These are phyloP conservation scores for Ormyrus thymus DNA, from an alignment of 2,888 invertebrate species.

Conservation along the genomic window DNA sequence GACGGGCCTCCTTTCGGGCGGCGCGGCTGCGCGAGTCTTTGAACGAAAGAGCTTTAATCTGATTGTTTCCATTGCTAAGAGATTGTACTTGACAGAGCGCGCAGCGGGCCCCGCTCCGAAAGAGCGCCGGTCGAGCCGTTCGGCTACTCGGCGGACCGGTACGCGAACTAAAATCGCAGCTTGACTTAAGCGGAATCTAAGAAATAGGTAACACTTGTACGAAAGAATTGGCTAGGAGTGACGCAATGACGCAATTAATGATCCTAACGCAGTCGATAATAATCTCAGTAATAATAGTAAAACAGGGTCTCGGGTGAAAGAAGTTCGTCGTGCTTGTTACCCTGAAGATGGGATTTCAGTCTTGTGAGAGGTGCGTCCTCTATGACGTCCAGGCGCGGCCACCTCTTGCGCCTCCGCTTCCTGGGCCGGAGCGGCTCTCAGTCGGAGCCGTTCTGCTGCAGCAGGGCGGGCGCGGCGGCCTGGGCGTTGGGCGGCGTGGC, in stretches of 20 bases:
- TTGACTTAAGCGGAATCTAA: no score
- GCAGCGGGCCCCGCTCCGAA: no score
- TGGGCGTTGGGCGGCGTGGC: conserved; percentile 78
- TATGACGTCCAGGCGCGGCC: conserved; percentile 18
- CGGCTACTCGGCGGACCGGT: no score
- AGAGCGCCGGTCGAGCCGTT: no score
- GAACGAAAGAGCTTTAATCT: no score
- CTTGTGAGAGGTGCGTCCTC: conserved; percentile 57
- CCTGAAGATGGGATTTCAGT: conserved; percentile 63
- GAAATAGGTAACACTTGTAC: no score
- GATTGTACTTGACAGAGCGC: no score
- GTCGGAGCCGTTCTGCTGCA: conserved; percentile 89
- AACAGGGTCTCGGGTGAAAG: conserved; percentile 54
- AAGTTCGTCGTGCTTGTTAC: conserved; percentile 61
- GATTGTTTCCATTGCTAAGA: no score
- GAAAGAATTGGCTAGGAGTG: no score
- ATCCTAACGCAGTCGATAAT: no score
- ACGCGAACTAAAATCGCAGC: no score
- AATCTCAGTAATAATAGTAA: conserved; percentile 47
- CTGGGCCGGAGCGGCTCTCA: conserved; percentile 71
- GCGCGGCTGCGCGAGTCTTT: neutral
- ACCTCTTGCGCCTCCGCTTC: conserved; percentile 31
- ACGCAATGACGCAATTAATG: no score
- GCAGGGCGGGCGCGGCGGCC: conserved; percentile 74
- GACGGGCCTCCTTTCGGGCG: neutral